Evolutionary conservation across 2,113 vertebrate species (phyloP), one percentile per base, ranked within the genome.

Genomic region (Asarcornis scutulata): DNA sequence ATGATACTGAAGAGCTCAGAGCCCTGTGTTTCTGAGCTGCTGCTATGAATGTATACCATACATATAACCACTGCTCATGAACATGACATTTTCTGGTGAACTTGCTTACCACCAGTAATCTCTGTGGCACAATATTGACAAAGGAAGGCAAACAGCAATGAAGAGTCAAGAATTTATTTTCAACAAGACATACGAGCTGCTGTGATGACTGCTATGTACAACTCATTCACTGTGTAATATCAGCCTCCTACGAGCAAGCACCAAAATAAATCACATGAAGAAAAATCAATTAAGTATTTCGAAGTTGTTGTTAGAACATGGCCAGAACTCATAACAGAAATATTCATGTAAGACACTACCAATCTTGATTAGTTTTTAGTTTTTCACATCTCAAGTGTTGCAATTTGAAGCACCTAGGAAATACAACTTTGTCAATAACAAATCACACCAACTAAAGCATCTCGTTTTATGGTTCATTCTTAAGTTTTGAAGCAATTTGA

Each of bases 361-460:
- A 6, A 22, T 83, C 87, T 46, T 1, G 0, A 69, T 46, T 0
- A 4, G 15, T 16, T 82, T 84, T 44, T 21, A 38, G 2, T 0
- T 72, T 91, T 85, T 56, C 32, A 13, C 36, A 59, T 53, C 31
- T 76, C 36, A 62, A 17, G 53, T 64, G 21, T 11, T 69, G 71
- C 8, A n/a, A 40, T 75, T 36, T 77, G 6, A 7, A 3, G 63
- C 4, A 26, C 36, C 44, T 40, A 74, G 46, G 16, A 91, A 88
- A 73, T 20, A 67, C 7, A 85, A 36, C 3, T 58, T 32, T 16
- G 9, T 67, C 52, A 74, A 29, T 29, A 81, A 67, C 11, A 50
- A 73, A 55, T 48, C 50, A 87, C 91, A 84, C 3, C 32, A 77
- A 59, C 40, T 23, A n/a, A 56, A 76, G n/a, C 11, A 74, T 74